A percentile compares a stretch with the other conserved stretches of the same genome.
These are phyloP conservation scores for Vimba vimba DNA, from an alignment of 2,113 vertebrate genomes.

Conservation along the genomic window DNA sequence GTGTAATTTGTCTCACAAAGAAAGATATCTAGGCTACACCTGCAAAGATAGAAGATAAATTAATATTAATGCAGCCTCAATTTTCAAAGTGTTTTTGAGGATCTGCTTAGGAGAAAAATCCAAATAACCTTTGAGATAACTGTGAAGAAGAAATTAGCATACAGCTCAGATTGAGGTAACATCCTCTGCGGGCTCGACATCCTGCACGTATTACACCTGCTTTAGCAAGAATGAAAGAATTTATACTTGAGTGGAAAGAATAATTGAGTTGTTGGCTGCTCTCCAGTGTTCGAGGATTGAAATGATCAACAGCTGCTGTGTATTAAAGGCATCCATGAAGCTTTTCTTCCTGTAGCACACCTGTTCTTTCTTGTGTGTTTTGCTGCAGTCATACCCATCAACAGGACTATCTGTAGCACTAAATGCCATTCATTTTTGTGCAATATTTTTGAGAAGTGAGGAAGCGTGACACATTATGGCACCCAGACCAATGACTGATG, in stretches of 20 bases:
- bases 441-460: background rate
- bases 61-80: constrained; percentile 6
- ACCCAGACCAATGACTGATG: background rate
- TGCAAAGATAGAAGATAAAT: background rate
- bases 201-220: constrained; percentile 20
- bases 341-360: background rate
- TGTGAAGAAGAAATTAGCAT: background rate
- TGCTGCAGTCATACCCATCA: background rate
- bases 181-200: background rate
- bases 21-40: background rate
- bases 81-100: constrained; percentile 3
- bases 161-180: constrained; percentile 8
- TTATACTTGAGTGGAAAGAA: background rate
- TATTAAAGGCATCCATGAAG: background rate
- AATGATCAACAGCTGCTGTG: background rate
- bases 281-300: background rate
- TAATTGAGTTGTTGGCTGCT: constrained; percentile 22
- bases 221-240: background rate
- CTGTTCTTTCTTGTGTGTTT: background rate
- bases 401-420: background rate
- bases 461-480: background rate
- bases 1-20: constrained; percentile 24
- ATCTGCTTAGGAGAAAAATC: background rate
- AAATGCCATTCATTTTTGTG: background rate
- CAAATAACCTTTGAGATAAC: constrained; percentile 10